Evolutionary conservation across 2,888 invertebrate species (phyloP).

Genomic region (Drosophila neutralis): DNA sequence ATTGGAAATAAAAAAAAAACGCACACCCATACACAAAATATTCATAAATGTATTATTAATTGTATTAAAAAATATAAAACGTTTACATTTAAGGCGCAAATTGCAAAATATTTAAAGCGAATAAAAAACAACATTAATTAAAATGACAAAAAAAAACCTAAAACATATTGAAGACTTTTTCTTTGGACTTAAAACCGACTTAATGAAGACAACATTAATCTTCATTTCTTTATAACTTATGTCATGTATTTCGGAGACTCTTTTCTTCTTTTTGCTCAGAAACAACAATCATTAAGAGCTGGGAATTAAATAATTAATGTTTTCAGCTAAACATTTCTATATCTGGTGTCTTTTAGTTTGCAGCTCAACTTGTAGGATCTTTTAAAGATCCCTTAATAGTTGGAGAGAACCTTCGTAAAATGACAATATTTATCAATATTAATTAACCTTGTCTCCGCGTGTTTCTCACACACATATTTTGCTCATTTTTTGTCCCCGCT

Average conservation of each 20-base stretch:
- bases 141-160: constrained; percentile 39
- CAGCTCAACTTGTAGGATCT: neutral
- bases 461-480: constrained; percentile 28
- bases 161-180: constrained; percentile 11
- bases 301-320: neutral
- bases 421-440: constrained; percentile 18
- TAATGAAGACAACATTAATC: neutral
- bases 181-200: neutral
- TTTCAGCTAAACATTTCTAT: neutral
- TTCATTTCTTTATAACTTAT: neutral
- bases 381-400: neutral
- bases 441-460: constrained; percentile 37
- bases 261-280: neutral
- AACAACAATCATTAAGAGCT: neutral
- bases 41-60: constrained; percentile 74
- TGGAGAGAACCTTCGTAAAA: constrained; percentile 2
- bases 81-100: constrained; percentile 50
- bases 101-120: constrained; percentile 60
- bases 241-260: neutral
- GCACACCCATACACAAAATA: constrained; percentile 45
- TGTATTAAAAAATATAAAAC: constrained; percentile 63
- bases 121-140: constrained; percentile 53
- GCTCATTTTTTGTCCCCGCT: constrained; percentile 25
- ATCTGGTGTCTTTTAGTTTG: neutral
- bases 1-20: constrained; percentile 23